Base-by-base conservation (phyloP, 2,888 invertebrate genomes). In the Diadromus collaris region DNA sequence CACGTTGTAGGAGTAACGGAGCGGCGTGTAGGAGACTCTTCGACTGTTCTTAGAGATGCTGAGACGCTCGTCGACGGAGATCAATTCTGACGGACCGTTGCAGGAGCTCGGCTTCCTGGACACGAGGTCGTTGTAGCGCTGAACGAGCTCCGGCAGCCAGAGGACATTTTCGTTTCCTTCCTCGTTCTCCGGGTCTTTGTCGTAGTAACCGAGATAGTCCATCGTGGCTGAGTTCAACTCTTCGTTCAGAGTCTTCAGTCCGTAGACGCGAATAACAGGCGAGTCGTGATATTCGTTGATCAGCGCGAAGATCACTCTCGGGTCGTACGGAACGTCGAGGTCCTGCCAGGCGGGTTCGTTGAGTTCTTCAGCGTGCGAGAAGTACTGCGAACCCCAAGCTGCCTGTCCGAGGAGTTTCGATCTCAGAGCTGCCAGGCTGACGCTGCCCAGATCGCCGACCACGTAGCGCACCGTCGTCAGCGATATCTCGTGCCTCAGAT, bases 291-390 rank as follows among this genome's bases (percentile, higher is more conserved):
- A 88, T 58, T 90, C 90, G 76, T 89, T 90, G 16, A 85, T 84
- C 85, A 91, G 86, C 2, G 88, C 86, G 70, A 90, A 91, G 56
- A 90, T 84, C 3, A 86, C 85, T 80, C 87, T 85, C 9, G 90
- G 86, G 82, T 91, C 90, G 16, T 86, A 82, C 3, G 84, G 83
- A 13, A 90, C 84, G 69, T 90, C 90, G 21, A 90, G 81, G 83
- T 90, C 90, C 74, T 89, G 88, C 88, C 90, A 88, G 3, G 88
- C 87, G 3, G 86, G 85, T 75, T 90, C 89, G 64, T 91, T 91
- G 1, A 90, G 82, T 60, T 90, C 88, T 61, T 89, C 86, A 3
- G 85, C 77, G n/a, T 83, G 83, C 1, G 80, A 75, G 32, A 89
- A 88, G 41, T 82, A 86, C 38, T 81, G 77, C 2, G 74, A 54